phyloP scores from a whole-genome alignment of 2,113 vertebrate species.

The Hydropotes inermis region DNA sequence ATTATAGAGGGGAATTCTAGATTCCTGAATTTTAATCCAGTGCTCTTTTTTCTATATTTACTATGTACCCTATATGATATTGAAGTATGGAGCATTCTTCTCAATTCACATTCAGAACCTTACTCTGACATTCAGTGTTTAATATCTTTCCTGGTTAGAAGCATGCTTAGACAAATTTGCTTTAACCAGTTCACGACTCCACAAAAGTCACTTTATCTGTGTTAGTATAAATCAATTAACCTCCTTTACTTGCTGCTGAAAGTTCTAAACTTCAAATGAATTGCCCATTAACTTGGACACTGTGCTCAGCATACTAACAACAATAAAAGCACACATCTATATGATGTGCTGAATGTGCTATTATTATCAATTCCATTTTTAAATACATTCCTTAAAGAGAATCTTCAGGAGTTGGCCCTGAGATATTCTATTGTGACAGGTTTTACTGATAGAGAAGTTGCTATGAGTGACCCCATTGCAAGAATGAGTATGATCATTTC shows the following conservation, averaged over 20 bases:
- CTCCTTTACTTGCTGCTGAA: constrained; percentile 13
- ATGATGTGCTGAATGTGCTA: not conserved
- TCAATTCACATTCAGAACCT: constrained; percentile 17
- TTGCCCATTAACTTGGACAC: not conserved
- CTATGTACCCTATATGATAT: not conserved
- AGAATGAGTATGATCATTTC: not conserved
- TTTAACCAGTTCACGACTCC: not conserved
- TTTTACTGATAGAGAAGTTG: not conserved
- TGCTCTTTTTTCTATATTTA: not conserved
- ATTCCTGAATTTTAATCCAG: not conserved
- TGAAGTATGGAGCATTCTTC: not conserved
- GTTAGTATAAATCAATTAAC: constrained; percentile 51
- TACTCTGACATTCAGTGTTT: not conserved
- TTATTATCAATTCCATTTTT: not conserved
- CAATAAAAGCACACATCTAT: constrained; percentile 5
- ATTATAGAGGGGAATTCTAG: not conserved
- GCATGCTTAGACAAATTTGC: constrained; percentile 37
- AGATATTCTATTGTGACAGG: not conserved
- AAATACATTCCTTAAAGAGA: not conserved
- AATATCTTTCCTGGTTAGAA: constrained; percentile 32
- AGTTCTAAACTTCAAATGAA: constrained; percentile 39
- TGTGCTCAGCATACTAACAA: not conserved
- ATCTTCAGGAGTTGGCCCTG: not conserved
- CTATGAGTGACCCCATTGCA: not conserved
- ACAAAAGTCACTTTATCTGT: constrained; percentile 26